A percentile compares a stretch with the other conserved stretches of the same genome.
These are phyloP conservation scores for Corella eumyota DNA, from an alignment of 23 tunicate genomes.

Conservation along the genomic window DNA sequence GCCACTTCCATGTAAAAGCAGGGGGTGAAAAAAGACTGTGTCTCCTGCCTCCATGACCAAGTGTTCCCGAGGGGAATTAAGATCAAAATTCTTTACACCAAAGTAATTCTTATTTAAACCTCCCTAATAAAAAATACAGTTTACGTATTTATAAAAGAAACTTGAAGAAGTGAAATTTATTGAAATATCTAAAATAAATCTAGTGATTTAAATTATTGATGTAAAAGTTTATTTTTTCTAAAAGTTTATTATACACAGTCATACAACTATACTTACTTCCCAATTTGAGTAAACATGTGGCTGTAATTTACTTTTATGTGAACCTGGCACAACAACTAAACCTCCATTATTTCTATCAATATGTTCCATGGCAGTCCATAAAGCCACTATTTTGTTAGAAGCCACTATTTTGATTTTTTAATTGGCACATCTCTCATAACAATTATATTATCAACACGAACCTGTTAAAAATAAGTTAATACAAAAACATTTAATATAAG, in stretches of 20 bases:
- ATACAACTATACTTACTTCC: slow-evolving; percentile 62
- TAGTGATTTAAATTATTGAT: too few species aligned
- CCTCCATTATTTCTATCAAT: slow-evolving; percentile 72
- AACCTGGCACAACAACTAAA: slow-evolving; percentile 81
- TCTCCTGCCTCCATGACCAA: slow-evolving; percentile 88
- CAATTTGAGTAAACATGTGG: slow-evolving; percentile 80
- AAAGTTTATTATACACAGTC: too few species aligned
- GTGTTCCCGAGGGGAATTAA: slow-evolving; percentile 31
- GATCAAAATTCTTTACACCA: slow-evolving; percentile 70
- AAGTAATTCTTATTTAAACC: slow-evolving; percentile 90
- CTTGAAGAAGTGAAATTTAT: too few species aligned
- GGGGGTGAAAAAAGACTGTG: slow-evolving; percentile 93
- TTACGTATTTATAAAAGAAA: too few species aligned
- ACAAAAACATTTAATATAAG: too few species aligned
- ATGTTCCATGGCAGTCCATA: slow-evolving; percentile 93
- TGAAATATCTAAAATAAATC: too few species aligned
- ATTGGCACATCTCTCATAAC: slow-evolving; percentile 73
- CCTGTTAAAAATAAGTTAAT: slow-evolving; percentile 22
- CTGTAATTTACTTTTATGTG: slow-evolving; percentile 46
- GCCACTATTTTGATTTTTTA: too few species aligned
- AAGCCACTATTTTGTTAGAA: slow-evolving; percentile 74
- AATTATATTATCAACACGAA: slow-evolving; percentile 50
- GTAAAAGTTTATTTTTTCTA: too few species aligned
- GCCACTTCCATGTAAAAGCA: slow-evolving; percentile 87
- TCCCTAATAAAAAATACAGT: too few species aligned